Conservation (phyloP, 1,140 invertebrate species). For the Sycophila sp. region DNA sequence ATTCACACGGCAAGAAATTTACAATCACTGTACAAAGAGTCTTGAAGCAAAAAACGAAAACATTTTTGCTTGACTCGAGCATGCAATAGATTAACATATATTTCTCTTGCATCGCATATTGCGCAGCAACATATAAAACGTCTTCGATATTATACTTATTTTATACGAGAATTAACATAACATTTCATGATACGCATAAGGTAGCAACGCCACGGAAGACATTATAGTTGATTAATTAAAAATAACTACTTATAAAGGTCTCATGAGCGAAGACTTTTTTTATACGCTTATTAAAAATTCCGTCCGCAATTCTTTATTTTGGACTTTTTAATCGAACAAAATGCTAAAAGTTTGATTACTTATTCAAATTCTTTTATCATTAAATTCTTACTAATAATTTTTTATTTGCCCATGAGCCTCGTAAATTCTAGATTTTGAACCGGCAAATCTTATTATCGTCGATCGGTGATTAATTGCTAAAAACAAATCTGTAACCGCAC, state of each 20-base stretch:
- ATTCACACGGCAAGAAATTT: slow-evolving; percentile 33
- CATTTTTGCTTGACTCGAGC: not conserved
- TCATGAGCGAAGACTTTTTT: not conserved
- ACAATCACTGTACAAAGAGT: slow-evolving; percentile 13
- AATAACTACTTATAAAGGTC: not conserved
- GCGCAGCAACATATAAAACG: slow-evolving; percentile 4
- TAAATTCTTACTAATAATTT: too few species aligned
- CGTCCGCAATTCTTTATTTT: too few species aligned
- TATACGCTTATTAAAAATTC: too few species aligned
- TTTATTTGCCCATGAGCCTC: too few species aligned
- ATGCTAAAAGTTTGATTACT: too few species aligned
- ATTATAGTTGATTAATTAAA: slow-evolving; percentile 6
- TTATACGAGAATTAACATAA: slow-evolving; percentile 9
- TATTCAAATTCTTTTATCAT: too few species aligned
- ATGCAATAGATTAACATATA: not conserved
- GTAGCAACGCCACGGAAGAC: slow-evolving; percentile 33
- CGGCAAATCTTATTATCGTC: not conserved
- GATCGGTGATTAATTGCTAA: not conserved
- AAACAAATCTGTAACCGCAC: not conserved
- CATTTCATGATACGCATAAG: slow-evolving; percentile 11
- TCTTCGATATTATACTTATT: not conserved
- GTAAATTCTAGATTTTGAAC: not conserved
- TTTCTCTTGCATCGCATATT: not conserved
- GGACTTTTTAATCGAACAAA: too few species aligned
- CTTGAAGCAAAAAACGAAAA: not conserved